phyloP scores from a whole-genome alignment of 2,797 vertebrate species.

The Oreochromis grahami region DNA sequence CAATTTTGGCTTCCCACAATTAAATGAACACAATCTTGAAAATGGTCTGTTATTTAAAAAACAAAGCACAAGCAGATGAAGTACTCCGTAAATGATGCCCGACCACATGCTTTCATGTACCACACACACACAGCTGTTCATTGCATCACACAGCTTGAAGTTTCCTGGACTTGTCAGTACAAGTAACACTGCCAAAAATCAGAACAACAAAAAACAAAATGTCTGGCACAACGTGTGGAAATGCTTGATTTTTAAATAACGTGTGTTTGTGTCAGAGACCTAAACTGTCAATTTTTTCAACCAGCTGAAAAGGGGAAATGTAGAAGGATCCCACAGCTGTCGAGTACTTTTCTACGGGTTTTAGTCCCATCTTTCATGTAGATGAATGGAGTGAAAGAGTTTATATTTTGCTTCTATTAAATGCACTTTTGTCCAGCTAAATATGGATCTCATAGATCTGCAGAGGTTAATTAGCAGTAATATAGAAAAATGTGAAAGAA shows the following conservation, averaged over 20 bases:
- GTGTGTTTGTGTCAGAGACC: background rate
- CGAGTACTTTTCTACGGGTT: background rate
- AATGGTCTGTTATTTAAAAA: background rate
- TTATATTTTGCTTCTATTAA: too few relatives aligned
- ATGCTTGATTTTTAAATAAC: background rate
- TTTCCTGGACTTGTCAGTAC: background rate
- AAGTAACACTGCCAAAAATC: background rate
- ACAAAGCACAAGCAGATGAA: background rate
- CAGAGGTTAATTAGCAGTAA: too few relatives aligned
- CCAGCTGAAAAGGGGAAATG: background rate
- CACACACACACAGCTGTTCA: background rate
- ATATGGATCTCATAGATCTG: too few relatives aligned
- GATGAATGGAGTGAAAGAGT: fast-evolving
- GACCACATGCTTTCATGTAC: background rate
- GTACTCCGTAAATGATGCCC: background rate
- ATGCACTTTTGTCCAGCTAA: too few relatives aligned
- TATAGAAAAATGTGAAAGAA: too few relatives aligned
- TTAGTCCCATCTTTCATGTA: background rate
- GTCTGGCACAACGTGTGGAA: background rate
- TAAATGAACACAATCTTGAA: background rate
- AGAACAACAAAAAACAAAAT: background rate
- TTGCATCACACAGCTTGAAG: background rate
- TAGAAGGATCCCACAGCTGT: background rate
- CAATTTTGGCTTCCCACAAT: background rate
- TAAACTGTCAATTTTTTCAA: background rate